These are phyloP conservation scores for Neoscelio sp. DNA, from an alignment of 2,888 invertebrate genomes.

Conservation along the genomic window DNA sequence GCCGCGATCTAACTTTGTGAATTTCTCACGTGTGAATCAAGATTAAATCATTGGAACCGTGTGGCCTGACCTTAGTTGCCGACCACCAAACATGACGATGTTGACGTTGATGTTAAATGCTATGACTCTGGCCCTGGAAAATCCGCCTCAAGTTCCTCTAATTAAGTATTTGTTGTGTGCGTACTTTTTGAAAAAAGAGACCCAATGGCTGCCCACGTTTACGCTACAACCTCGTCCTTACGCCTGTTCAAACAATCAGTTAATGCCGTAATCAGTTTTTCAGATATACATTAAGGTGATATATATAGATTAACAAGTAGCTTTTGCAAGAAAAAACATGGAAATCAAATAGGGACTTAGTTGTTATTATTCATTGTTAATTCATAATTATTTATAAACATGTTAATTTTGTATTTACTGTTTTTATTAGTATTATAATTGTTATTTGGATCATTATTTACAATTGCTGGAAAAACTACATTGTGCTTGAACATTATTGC, in stretches of 20 bases:
- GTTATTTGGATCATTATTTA: too few species aligned
- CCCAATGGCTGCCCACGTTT: neutral
- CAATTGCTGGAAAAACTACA: too few species aligned
- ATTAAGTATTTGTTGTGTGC: conserved; percentile 41
- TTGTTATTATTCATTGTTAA: too few species aligned
- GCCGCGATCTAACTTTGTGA: conserved; percentile 74
- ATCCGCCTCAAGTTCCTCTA: conserved; percentile 35
- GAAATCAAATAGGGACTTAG: too few species aligned
- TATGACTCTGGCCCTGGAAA: conserved; percentile 64
- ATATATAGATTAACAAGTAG: conserved; percentile 4
- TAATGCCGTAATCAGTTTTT: conserved; percentile 2
- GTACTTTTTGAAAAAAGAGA: neutral
- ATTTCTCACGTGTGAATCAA: conserved; percentile 82
- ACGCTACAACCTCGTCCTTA: conserved; percentile 1
- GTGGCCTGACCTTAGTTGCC: conserved; percentile 78
- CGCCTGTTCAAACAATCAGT: conserved; percentile 11
- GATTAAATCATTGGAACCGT: conserved; percentile 78
- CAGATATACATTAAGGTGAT: neutral
- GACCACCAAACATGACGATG: conserved; percentile 68
- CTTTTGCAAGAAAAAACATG: neutral
- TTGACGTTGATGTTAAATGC: conserved; percentile 68
- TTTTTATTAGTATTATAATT: too few species aligned
- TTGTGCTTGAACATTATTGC: too few species aligned
- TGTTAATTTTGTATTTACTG: conserved; percentile 18
- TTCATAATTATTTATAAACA: conserved; percentile 9